Base-by-base conservation (phyloP, 2,888 invertebrate species). In the Timema podura region DNA sequence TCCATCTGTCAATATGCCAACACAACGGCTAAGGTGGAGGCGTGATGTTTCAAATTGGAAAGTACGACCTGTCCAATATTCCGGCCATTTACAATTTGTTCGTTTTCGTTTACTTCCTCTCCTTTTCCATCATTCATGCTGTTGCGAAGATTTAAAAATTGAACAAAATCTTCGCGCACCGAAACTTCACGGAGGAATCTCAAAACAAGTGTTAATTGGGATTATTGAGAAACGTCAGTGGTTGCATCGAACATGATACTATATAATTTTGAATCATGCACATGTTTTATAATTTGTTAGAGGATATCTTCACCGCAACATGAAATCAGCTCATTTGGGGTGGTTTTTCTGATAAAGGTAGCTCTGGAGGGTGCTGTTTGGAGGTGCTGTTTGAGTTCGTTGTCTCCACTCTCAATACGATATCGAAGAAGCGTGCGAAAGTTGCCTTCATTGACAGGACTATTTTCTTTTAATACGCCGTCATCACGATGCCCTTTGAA, bases 1-100 rank as follows among this genome's bases (percentile, higher is more conserved):
- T 44, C 73, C 70, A 70, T 75, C 74, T 15, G 74, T 75, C 44
- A 57, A 64, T 49, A 75, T 71, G 16, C 69, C 75, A 46, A 75
- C 70, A 65, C 74, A 75, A 30, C 3, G 30, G 30, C 30, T 30
- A 30, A 30, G 30, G 30, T 30, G 3, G 30, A 30, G 30, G 30
- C 30, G 51, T 71, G 15, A 57, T 57, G 6, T 47, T 67, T 67
- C n/a, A 44, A 9, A 65, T 5, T 15, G 30, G 45, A 44, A 68
- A 59, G 45, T 54, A 44, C 48, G 15, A n/a, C 54, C 61, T 59
- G 9, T 16, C 46, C 10, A 68, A 16, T 30, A 64, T 69, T 5
- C 48, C 48, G 30, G 61, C 9, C 1, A 46, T 47, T 65, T 57
- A 57, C 57, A 57, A 30, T 57, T 57, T n/a, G 6, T 57, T 57